phyloP scores from a whole-genome alignment of 2,113 vertebrate genomes.

The Cromileptes altivelis region DNA sequence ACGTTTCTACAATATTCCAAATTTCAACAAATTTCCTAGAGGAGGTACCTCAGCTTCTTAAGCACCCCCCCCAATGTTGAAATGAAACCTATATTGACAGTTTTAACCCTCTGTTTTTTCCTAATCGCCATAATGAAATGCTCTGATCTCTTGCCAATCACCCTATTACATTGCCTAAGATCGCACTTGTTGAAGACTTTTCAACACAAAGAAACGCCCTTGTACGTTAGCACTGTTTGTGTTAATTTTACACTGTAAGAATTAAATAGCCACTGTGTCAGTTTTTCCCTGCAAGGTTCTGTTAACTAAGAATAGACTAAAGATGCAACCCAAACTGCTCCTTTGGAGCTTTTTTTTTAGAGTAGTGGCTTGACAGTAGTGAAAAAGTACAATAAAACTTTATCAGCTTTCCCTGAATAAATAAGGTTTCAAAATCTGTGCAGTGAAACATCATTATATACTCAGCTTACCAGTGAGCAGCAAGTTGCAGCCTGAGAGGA shows the following conservation, averaged over 20 bases:
- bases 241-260: neutral
- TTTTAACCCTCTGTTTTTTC: too few relatives aligned
- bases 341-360: neutral
- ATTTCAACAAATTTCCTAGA: too few relatives aligned
- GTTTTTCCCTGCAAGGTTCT: neutral
- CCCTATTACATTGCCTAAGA: too few relatives aligned
- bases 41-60: too few relatives aligned
- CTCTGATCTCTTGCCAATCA: too few relatives aligned
- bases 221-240: neutral
- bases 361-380: slow-evolving; percentile 12
- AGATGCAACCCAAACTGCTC: neutral
- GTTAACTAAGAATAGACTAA: neutral
- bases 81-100: too few relatives aligned
- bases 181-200: too few relatives aligned
- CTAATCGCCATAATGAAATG: too few relatives aligned
- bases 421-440: slow-evolving; percentile 33
- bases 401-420: slow-evolving; percentile 34
- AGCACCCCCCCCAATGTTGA: too few relatives aligned
- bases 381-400: slow-evolving; percentile 23
- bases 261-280: neutral
- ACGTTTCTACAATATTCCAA: too few relatives aligned
- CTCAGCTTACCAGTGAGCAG: slow-evolving; percentile 55
- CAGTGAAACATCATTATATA: slow-evolving; percentile 57
- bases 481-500: slow-evolving; percentile 41
- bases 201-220: too few relatives aligned